Evolutionary conservation across 37 sponge, comb jelly and placozoan genomes (phyloP).

Genomic region (Mnemiopsis leidyi): DNA sequence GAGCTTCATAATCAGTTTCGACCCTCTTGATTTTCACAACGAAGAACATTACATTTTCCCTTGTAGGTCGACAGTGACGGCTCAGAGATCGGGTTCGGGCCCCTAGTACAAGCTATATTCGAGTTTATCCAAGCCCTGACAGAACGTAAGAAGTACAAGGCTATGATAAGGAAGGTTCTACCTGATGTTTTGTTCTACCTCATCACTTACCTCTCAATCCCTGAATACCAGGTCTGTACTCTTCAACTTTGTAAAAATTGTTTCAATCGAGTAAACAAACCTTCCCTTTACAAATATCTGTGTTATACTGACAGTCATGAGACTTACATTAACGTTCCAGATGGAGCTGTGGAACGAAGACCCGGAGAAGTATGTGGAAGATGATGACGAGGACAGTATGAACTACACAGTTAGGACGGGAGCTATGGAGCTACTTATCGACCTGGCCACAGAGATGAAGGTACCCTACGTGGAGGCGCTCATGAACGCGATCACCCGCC

Average conservation of each 20-base stretch:
- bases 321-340: no score
- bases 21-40: no score
- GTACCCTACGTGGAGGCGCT: constrained; percentile 23
- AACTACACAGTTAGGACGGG: constrained; percentile 34
- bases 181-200: constrained; percentile 34
- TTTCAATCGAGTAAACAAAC: no score
- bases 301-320: no score
- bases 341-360: constrained; percentile 34
- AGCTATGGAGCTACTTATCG: constrained; percentile 44
- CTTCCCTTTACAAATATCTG: no score
- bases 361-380: constrained; percentile 54
- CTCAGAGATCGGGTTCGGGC: constrained; percentile 15
- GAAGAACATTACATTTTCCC: no score
- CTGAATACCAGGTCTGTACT: constrained; percentile 44
- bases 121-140: constrained; percentile 33
- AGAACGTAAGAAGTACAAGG: constrained; percentile 20
- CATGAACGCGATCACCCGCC: constrained; percentile 38
- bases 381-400: constrained; percentile 61
- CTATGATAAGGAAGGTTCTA: constrained; percentile 32
- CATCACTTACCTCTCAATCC: constrained; percentile 58
- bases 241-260: no score
- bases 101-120: constrained; percentile 25
- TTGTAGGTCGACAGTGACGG: constrained; percentile 56
- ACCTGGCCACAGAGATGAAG: constrained; percentile 38
- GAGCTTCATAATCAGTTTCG: no score